These are phyloP conservation scores for Conus ventricosus DNA, from an alignment of 1,140 invertebrate species.

Conservation along the genomic window DNA sequence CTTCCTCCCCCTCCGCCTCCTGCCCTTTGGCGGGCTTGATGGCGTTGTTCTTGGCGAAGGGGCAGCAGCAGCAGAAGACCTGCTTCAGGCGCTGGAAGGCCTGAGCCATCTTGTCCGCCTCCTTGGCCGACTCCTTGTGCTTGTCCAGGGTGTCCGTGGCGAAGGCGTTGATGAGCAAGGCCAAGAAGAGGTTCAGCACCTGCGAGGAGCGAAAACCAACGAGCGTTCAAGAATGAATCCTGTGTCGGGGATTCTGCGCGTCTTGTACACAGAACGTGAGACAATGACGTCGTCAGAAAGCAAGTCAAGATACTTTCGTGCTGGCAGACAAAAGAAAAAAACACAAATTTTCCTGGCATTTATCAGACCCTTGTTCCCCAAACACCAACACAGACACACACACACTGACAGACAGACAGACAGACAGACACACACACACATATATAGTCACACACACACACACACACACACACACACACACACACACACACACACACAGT, in stretches of 20 bases:
- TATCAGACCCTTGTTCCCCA: too few species aligned
- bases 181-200: constrained; percentile 99
- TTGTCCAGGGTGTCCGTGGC: constrained; percentile 84
- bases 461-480: too few species aligned
- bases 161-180: constrained; percentile 98
- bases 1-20: constrained; percentile 19
- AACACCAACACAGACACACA: too few species aligned
- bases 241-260: neutral
- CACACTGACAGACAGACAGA: neutral
- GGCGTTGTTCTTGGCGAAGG: constrained; percentile 90
- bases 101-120: constrained; percentile 56
- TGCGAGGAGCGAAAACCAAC: constrained; percentile 68
- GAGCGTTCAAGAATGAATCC: neutral
- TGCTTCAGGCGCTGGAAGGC: constrained; percentile 57
- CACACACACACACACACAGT: neutral
- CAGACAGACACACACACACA: neutral
- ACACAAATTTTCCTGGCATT: neutral
- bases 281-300: neutral
- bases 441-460: too few species aligned
- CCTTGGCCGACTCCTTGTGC: constrained; percentile 84
- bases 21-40: constrained; percentile 88
- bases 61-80: constrained; percentile 57
- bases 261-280: neutral
- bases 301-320: neutral
- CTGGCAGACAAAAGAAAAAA: neutral